Evolutionary conservation across 2,888 invertebrate genomes (phyloP).

Genomic region (Hyles lineata): DNA sequence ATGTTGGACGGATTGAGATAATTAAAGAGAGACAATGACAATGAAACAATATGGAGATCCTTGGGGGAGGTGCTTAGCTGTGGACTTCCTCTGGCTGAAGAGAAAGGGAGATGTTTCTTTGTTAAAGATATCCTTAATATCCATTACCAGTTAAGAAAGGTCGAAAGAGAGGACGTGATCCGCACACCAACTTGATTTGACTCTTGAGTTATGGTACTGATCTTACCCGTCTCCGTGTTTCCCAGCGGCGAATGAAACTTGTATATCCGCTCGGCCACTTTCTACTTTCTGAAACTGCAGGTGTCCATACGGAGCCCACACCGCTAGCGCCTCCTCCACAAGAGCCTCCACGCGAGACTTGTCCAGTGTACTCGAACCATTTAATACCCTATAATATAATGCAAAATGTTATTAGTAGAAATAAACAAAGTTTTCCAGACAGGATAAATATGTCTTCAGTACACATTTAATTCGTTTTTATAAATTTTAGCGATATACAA

Average conservation of each 20-base stretch:
- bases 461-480: no score
- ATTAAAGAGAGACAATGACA: no score
- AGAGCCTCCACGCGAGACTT: constrained; percentile 82
- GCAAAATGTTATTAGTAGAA: constrained; percentile 33
- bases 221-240: constrained; percentile 89
- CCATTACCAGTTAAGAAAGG: no score
- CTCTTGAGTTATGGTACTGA: neutral
- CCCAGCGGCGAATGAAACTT: constrained; percentile 88
- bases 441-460: no score
- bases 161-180: neutral
- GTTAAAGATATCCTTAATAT: no score
- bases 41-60: no score
- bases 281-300: constrained; percentile 82
- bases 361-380: constrained; percentile 87
- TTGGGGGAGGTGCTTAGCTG: no score
- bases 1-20: no score
- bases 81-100: no score
- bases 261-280: constrained; percentile 88
- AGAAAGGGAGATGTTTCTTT: no score
- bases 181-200: neutral
- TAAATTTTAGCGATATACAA: no score
- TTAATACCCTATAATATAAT: constrained; percentile 90
- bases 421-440: neutral
- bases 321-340: constrained; percentile 85
- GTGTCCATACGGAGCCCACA: constrained; percentile 88